Percentiles rank a stretch among this genome's conserved stretches.
Evolutionary conservation across 2,888 invertebrate species (phyloP).

Genomic region (Alentia gelatinosa): DNA sequence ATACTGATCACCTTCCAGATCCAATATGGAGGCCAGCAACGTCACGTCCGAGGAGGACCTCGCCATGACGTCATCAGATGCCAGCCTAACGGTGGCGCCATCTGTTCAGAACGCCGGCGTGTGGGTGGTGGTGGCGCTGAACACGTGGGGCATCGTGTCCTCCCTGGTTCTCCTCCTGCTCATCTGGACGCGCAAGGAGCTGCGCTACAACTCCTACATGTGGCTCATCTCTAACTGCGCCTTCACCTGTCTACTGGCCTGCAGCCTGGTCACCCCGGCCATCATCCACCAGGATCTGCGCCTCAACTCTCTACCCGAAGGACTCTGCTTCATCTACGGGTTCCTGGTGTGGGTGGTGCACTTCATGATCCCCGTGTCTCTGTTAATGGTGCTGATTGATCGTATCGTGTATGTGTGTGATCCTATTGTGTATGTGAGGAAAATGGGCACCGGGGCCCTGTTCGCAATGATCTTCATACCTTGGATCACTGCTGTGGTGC

Average conservation of each 20-base stretch:
- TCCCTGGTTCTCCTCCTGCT: not conserved
- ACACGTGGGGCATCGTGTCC: not conserved
- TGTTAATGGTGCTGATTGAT: not conserved
- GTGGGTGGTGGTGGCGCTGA: not conserved
- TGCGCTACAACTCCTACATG: conserved; percentile 21
- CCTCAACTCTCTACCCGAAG: not conserved
- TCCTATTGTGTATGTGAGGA: not conserved
- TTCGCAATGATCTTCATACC: conserved; percentile 27
- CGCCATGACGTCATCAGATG: not conserved
- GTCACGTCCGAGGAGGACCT: too few species aligned
- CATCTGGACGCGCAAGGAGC: not conserved
- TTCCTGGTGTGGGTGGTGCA: not conserved
- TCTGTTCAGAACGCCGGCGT: not conserved
- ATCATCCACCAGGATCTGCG: conserved; percentile 21
- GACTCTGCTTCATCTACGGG: not conserved
- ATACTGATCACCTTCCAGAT: too few species aligned
- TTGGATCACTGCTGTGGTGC: not conserved
- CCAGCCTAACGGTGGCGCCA: not conserved
- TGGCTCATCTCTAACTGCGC: not conserved
- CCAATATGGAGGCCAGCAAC: too few species aligned
- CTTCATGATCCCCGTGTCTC: conserved; percentile 30
- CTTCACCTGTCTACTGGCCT: not conserved
- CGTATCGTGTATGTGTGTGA: not conserved
- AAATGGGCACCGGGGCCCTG: not conserved
- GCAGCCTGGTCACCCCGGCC: not conserved